Evolutionary conservation across 2,797 vertebrate species (phyloP).

Genomic region (Poeciliopsis turneri): DNA sequence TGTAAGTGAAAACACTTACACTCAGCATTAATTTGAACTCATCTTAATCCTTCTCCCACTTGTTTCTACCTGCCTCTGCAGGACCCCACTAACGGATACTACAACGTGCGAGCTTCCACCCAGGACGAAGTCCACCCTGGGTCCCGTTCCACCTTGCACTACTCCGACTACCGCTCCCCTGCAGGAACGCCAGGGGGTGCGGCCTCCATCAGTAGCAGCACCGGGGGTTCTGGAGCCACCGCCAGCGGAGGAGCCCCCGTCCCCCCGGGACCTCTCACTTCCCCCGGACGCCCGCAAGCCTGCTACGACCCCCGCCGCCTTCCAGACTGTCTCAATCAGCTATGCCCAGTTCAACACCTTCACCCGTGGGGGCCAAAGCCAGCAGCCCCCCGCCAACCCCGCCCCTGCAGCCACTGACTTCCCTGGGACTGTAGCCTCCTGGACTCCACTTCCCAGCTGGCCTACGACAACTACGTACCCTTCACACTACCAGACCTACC

Average conservation of each 20-base stretch:
- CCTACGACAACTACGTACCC: slow-evolving; percentile 93
- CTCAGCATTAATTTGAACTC: neutral
- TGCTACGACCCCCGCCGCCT: slow-evolving; percentile 89
- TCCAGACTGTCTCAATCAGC: slow-evolving; percentile 95
- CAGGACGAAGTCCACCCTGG: slow-evolving; percentile 90
- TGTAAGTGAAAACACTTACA: no score
- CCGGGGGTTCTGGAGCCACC: slow-evolving; percentile 75
- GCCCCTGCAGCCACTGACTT: slow-evolving; percentile 75
- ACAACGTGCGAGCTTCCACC: slow-evolving; percentile 91
- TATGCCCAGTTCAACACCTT: slow-evolving; percentile 95
- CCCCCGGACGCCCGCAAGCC: slow-evolving; percentile 84
- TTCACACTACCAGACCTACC: slow-evolving; percentile 89
- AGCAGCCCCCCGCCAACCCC: slow-evolving; percentile 75
- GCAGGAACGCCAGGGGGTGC: slow-evolving; percentile 74
- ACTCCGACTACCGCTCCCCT: slow-evolving; percentile 89
- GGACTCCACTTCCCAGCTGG: slow-evolving; percentile 88
- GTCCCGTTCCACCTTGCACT: slow-evolving; percentile 91
- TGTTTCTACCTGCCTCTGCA: slow-evolving; percentile 50
- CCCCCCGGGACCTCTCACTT: slow-evolving; percentile 86
- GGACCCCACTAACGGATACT: slow-evolving; percentile 97
- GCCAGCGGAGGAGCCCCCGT: slow-evolving; percentile 78
- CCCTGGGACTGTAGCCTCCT: slow-evolving; percentile 82
- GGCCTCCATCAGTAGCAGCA: slow-evolving; percentile 77
- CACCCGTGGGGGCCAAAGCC: slow-evolving; percentile 80
- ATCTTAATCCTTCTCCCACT: neutral